Base-by-base conservation (phyloP, 1,140 invertebrate genomes). In the Vanessa atalanta region DNA sequence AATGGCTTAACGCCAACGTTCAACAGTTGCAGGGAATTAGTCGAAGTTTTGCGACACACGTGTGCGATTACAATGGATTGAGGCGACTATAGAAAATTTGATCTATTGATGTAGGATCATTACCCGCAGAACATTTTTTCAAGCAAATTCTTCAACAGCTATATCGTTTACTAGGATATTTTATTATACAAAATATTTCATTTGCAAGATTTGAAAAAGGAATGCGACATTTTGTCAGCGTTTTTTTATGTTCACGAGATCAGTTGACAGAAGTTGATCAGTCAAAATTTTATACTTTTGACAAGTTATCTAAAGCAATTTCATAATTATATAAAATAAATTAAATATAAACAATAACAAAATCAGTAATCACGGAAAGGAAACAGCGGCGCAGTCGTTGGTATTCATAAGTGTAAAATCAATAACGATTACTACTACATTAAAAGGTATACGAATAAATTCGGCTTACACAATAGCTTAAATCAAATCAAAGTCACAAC, bases 21-120 rank as follows among this genome's bases (percentile, higher is more conserved):
- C 12, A 26, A 14, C 55, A 60, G 55, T 26, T 60, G 55, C 23
- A 60, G 55, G 55, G 55, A 67, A 73, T 73, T 73, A 73, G 72
- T 47, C 64, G 67, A 70, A 77, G 71, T 73, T 77, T 73, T 50
- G 65, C 72, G 55, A 26, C 65, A 77, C 76, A 76, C 76, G 78
- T 82, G 78, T 71, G 50, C 61, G 68, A 81, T 76, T 79, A 79
- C 74, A 82, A 80, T 73, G 74, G 73, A 75, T 67, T 75, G 72
- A 72, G 74, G 50, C 64, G 60, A 63, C 72, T 80, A 76, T 76
- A 76, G 72, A 74, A 77, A 77, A 75, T 79, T 73, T 78, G 66
- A 75, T 78, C 75, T 78, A 79, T 82, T 76, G 65, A 76, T 79
- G 57, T 71, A 47, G 51, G 31, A 69, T 69, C 43, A 69, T 69